Percentiles rank a stretch among this genome's conserved stretches.
Conservation (phyloP, 2,113 vertebrate species). For the Coracopsis vasa region DNA sequence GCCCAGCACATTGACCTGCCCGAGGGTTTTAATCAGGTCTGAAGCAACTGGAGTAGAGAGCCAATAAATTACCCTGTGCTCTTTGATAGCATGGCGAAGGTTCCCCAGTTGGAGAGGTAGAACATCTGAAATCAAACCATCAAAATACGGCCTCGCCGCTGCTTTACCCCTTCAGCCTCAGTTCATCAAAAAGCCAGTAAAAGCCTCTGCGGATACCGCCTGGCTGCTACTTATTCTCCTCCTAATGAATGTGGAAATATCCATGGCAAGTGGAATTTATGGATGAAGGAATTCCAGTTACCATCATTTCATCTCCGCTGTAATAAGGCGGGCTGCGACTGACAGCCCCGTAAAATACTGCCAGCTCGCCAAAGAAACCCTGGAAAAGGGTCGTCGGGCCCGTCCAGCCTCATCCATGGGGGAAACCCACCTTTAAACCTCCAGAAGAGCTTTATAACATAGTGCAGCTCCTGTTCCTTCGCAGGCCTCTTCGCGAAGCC, state of each 20-base stretch:
- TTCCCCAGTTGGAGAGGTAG: background rate
- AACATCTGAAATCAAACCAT: slow-evolving; percentile 7
- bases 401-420: background rate
- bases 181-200: slow-evolving; percentile 68
- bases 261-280: slow-evolving; percentile 66
- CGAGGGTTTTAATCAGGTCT: slow-evolving; percentile 40
- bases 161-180: slow-evolving; percentile 60
- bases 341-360: slow-evolving; percentile 68
- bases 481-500: slow-evolving; percentile 43
- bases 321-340: slow-evolving; percentile 53
- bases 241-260: slow-evolving; percentile 71
- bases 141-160: background rate
- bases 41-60: slow-evolving; percentile 8
- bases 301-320: slow-evolving; percentile 54
- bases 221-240: slow-evolving; percentile 28
- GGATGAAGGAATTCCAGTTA: slow-evolving; percentile 56
- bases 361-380: background rate
- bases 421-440: slow-evolving; percentile 1
- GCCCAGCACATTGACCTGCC: slow-evolving; percentile 38
- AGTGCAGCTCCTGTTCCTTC: slow-evolving; percentile 42
- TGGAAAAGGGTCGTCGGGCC: background rate
- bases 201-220: slow-evolving; percentile 5
- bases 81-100: slow-evolving; percentile 52
- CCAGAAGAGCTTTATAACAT: slow-evolving; percentile 10
- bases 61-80: slow-evolving; percentile 56